phyloP scores from a whole-genome alignment of 2,797 vertebrate genomes.

The Chiloscyllium punctatum region DNA sequence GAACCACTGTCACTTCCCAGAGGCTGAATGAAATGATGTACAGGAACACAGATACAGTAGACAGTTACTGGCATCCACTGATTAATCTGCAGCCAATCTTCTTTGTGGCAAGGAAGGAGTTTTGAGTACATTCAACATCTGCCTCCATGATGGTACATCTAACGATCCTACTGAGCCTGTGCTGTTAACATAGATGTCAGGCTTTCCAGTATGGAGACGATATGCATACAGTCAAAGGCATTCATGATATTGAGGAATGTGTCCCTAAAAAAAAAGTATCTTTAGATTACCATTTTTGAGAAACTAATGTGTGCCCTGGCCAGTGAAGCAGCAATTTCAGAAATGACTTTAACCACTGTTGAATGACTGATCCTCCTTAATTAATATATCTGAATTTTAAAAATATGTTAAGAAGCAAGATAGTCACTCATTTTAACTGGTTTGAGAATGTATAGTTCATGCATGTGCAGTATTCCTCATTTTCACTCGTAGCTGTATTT shows the following conservation, averaged over 20 bases:
- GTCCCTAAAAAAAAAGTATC: not conserved
- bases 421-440: not conserved
- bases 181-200: not conserved
- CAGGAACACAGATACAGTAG: not conserved
- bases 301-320: not conserved
- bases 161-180: not conserved
- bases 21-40: not conserved
- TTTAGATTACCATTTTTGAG: not conserved
- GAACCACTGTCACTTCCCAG: not conserved
- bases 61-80: not conserved
- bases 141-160: not conserved
- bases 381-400: not conserved
- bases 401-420: not conserved
- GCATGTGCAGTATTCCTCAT: not conserved
- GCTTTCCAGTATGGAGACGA: not conserved
- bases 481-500: not conserved
- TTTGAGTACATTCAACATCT: not conserved
- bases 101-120: not conserved
- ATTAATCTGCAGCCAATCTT: not conserved
- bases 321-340: constrained; percentile 3
- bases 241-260: not conserved
- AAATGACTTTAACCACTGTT: not conserved
- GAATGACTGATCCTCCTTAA: not conserved
- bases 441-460: not conserved
- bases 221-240: not conserved